Percentiles rank a stretch among this genome's conserved stretches.
phyloP scores from a whole-genome alignment of 2,888 invertebrate genomes.

The Caenorhabditis becei region DNA sequence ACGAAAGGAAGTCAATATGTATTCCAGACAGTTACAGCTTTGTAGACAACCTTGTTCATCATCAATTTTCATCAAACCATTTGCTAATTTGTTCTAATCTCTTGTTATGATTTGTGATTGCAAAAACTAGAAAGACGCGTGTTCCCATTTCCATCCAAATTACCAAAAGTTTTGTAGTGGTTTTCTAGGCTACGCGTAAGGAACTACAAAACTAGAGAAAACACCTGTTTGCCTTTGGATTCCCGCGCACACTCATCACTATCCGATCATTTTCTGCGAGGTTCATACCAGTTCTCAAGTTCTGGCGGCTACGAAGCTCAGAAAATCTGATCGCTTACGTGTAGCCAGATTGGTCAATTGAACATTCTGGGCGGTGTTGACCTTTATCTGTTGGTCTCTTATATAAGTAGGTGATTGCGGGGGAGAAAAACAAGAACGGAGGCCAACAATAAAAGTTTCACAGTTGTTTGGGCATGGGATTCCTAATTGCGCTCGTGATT shows the following conservation, averaged over 20 bases:
- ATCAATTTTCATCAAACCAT: too few relatives aligned
- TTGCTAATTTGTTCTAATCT: too few relatives aligned
- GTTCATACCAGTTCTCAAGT: not conserved
- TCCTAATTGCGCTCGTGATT: not conserved
- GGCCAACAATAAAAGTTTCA: not conserved
- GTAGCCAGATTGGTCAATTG: constrained; percentile 8
- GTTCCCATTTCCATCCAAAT: too few relatives aligned
- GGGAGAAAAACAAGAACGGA: not conserved
- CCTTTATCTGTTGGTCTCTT: not conserved
- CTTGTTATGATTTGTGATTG: too few relatives aligned
- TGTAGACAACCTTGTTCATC: too few relatives aligned
- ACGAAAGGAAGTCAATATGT: too few relatives aligned
- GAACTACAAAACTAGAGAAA: not conserved
- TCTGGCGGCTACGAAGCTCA: not conserved
- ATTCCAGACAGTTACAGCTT: too few relatives aligned
- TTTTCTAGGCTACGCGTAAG: constrained; percentile 9
- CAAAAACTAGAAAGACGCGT: too few relatives aligned
- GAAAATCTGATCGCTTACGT: not conserved
- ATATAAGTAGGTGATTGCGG: too few relatives aligned
- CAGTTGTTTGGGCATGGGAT: constrained; percentile 10
- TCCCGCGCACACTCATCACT: too few relatives aligned
- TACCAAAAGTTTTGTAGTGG: not conserved
- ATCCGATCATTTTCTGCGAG: not conserved
- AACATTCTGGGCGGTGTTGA: not conserved
- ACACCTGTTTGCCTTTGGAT: too few relatives aligned